A percentile compares a stretch with the other conserved stretches of the same genome.
phyloP scores from a whole-genome alignment of 1,140 invertebrate genomes.

The Saccostrea glomerata region DNA sequence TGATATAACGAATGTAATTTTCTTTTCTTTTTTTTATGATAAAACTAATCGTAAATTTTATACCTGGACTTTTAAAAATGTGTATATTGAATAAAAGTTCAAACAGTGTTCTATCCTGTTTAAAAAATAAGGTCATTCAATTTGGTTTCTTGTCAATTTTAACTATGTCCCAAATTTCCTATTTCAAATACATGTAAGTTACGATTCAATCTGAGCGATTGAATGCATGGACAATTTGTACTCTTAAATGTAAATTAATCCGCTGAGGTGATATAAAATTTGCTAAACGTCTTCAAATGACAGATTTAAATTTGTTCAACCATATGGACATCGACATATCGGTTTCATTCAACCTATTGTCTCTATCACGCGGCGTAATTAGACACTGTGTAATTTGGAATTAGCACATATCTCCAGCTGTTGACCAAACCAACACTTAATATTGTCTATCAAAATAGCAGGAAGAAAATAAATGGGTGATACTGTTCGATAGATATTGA shows the following conservation, averaged over 20 bases:
- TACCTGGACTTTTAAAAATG: background rate
- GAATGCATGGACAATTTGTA: background rate
- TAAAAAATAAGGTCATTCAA: background rate
- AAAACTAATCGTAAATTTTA: no score
- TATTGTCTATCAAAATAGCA: background rate
- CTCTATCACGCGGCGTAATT: background rate
- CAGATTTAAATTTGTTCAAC: background rate
- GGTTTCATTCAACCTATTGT: constrained; percentile 1
- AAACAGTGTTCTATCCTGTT: background rate
- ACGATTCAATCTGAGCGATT: background rate
- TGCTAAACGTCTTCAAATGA: background rate
- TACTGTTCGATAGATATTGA: background rate
- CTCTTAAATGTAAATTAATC: background rate
- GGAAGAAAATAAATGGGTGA: background rate
- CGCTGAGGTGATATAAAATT: background rate
- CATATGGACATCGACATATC: background rate
- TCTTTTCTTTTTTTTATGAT: no score
- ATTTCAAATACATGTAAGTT: background rate
- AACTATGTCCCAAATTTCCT: background rate
- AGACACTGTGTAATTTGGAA: background rate
- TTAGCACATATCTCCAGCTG: background rate
- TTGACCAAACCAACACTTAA: background rate
- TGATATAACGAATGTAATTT: no score
- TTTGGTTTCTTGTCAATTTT: background rate
- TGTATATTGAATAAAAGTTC: background rate